Conservation (phyloP, 2,113 vertebrate genomes). For the Ginglymostoma cirratum region DNA sequence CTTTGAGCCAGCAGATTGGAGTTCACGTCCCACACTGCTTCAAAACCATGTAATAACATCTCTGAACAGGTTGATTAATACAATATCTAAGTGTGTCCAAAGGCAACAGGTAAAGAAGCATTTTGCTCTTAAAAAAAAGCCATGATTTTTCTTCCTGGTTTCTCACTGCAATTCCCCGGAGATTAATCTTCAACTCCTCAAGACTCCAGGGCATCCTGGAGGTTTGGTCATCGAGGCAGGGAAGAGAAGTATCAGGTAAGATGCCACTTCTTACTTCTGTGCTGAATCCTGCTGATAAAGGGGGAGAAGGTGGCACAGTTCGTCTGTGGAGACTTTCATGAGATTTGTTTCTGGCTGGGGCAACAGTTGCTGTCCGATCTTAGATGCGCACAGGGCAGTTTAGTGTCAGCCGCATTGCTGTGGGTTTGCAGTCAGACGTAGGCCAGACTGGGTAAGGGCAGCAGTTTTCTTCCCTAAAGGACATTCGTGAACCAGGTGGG, state of each 20-base stretch:
- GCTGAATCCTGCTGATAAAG: neutral
- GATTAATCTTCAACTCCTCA: neutral
- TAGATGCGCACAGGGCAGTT: too few species aligned
- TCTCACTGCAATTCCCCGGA: neutral
- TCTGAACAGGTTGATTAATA: too few species aligned
- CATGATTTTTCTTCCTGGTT: neutral
- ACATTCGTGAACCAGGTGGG: too few species aligned
- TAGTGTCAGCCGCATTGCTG: too few species aligned
- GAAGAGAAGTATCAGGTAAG: neutral
- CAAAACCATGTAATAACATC: too few species aligned
- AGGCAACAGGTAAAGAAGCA: neutral
- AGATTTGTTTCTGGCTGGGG: neutral
- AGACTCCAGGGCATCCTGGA: neutral
- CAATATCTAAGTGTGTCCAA: neutral
- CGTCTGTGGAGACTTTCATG: neutral
- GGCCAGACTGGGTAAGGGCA: too few species aligned
- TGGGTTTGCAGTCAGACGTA: too few species aligned
- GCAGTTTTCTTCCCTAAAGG: too few species aligned
- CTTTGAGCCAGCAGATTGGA: too few species aligned
- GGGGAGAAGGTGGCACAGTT: neutral
- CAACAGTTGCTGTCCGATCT: too few species aligned
- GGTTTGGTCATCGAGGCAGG: neutral
- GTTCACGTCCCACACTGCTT: too few species aligned
- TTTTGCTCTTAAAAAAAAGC: neutral
- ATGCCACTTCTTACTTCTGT: neutral